Evolutionary conservation across 2,888 invertebrate genomes (phyloP).

Genomic region (Tenthredo scrophulariae): DNA sequence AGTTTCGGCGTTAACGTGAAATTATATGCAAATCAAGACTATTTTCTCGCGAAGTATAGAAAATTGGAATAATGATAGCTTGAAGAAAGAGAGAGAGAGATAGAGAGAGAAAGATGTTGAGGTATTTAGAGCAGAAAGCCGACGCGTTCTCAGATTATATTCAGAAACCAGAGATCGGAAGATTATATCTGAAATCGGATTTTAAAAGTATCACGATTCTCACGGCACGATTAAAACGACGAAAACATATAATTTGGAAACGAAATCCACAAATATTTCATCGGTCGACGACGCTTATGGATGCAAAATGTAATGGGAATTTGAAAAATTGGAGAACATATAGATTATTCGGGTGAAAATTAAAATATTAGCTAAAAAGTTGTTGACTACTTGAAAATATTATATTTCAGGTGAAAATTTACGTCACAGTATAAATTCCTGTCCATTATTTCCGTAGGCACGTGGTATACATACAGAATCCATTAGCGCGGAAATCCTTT

Average conservation of each 20-base stretch:
- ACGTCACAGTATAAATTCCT: not conserved
- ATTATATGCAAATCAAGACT: conserved; percentile 66
- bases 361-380: not conserved
- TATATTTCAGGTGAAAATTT: not conserved
- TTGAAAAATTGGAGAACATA: not conserved
- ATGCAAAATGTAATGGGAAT: not conserved
- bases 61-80: conserved; percentile 49
- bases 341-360: not conserved
- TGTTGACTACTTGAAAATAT: not conserved
- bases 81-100: not conserved
- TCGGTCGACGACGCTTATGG: not conserved
- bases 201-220: conserved; percentile 41
- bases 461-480: conserved; percentile 27
- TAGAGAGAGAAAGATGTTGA: not conserved
- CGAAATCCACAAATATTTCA: not conserved
- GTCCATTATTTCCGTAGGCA: not conserved
- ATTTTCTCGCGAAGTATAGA: conserved; percentile 65
- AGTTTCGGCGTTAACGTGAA: conserved; percentile 65
- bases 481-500: conserved; percentile 52
- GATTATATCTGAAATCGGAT: not conserved
- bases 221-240: conserved; percentile 10
- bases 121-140: conserved; percentile 45
- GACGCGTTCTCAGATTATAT: conserved; percentile 32
- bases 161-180: conserved; percentile 35
- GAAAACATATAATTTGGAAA: conserved; percentile 11